Conservation (phyloP, 2,113 vertebrate species). For the cat (Felis catus) region F.catus_Fca126_mat1.0 CM031421.1:68523501-68524000, state of each 20-base stretch:
- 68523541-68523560: not conserved
- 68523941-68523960: not conserved
- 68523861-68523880: rapidly evolving
- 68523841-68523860: not conserved
- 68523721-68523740: not conserved
- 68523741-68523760: not conserved
- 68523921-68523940: not conserved
- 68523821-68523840: not conserved
- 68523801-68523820: not conserved
- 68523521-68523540: not conserved
- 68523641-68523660: not conserved
- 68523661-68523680: not conserved
- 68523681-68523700: not conserved
- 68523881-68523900: not conserved
- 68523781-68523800: not conserved
- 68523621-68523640: not conserved
- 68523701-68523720: not conserved
- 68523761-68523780: not conserved
- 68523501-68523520: not conserved
- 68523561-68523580: not conserved
- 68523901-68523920: not conserved
- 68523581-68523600: not conserved
- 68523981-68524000: not conserved
- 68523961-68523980: not conserved
- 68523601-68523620: not conserved